Base-by-base conservation (phyloP, 2,113 vertebrate species). In the Puffinus mauretanicus region DNA sequence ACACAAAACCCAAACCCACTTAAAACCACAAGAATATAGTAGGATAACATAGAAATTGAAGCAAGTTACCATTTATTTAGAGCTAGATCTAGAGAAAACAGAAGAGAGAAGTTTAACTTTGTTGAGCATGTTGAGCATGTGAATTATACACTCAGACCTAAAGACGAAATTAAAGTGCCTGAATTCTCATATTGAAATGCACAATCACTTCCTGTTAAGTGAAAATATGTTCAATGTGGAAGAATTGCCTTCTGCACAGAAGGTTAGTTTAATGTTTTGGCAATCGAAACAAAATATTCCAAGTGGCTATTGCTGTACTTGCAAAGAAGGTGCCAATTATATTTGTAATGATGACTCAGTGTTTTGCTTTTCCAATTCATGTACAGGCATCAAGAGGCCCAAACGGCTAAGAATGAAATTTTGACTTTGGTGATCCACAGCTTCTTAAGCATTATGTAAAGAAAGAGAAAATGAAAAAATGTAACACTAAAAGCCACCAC, bases 241-340 rank as follows among this genome's bases (percentile, higher is more conserved):
- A 96, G 76, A 94, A 92, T 2, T 93, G 69, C 64, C 42, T 86
- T 73, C 79, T 80, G 90, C 55, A 88, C 79, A 95, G 78, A 90
- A 94, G 55, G 79, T 88, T 86, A 82, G 82, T 70, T 96, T 88
- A 93, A 87, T 36, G 55, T 80, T 93, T 88, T 92, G 84, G 80
- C 89, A 95, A 79, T 52, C 0, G 1, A 93, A 92, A 58, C 13
- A 18, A 75, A 93, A 94, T 38, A 83, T 86, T 83, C 82, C 79
- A 88, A 88, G 75, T 46, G 67, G 54, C 64, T 88, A 77, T 9
- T 83, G 71, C 60, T 73, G 71, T 22, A 81, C 75, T 95, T 86
- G 78, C 84, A 93, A 86, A 93, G 49, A 76, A 9, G 30, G 9
- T 82, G 46, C 58, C 80, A 90, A 67, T 83, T 88, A 54, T 7